These are phyloP conservation scores for Acleris emargana DNA, from an alignment of 2,888 invertebrate genomes.

Conservation along the genomic window DNA sequence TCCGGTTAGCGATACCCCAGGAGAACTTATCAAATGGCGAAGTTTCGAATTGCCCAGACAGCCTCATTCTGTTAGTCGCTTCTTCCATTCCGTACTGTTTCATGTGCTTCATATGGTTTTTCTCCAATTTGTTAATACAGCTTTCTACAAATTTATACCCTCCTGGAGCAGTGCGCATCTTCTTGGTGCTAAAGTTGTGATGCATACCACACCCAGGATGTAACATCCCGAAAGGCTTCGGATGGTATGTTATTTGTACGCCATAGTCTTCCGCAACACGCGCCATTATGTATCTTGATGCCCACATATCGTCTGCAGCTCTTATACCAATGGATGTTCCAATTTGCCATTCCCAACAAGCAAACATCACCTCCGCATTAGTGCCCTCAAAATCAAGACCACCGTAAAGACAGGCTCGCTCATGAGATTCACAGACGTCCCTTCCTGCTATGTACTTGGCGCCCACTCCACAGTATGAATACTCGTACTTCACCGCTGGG, in stretches of 20 bases:
- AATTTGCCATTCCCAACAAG: constrained; percentile 95
- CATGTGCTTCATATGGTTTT: constrained; percentile 95
- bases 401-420: constrained; percentile 92
- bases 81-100: constrained; percentile 95
- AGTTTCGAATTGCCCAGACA: constrained; percentile 97
- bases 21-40: constrained; percentile 96
- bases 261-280: constrained; percentile 95
- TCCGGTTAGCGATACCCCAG: constrained; percentile 95
- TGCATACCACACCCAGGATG: constrained; percentile 95
- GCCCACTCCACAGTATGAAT: constrained; percentile 96
- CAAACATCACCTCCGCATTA: constrained; percentile 98
- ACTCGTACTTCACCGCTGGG: constrained; percentile 94
- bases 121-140: constrained; percentile 95
- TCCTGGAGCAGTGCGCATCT: constrained; percentile 92
- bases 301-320: constrained; percentile 93
- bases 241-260: constrained; percentile 86
- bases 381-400: constrained; percentile 96
- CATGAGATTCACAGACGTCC: constrained; percentile 95
- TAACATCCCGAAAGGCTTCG: constrained; percentile 91
- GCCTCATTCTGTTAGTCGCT: constrained; percentile 94
- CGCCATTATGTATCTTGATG: constrained; percentile 91
- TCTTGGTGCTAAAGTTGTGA: constrained; percentile 94
- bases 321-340: constrained; percentile 94
- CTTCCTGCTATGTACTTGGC: constrained; percentile 96
- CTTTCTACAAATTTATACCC: constrained; percentile 90